A percentile compares a stretch with the other conserved stretches of the same genome.
Evolutionary conservation across 1,140 invertebrate species (phyloP).

Genomic region (Cydia strobilella): DNA sequence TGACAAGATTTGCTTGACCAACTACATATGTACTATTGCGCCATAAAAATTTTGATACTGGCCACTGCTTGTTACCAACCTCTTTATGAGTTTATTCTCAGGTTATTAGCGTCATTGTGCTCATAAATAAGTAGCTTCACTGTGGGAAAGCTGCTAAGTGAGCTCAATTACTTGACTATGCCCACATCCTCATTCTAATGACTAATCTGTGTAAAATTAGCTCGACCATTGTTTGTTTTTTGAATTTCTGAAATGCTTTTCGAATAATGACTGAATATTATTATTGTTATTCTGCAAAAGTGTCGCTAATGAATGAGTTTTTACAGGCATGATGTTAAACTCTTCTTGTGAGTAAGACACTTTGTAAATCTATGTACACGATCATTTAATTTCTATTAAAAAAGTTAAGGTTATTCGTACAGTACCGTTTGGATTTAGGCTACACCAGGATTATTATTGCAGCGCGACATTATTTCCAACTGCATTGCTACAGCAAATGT

Average conservation of each 20-base stretch:
- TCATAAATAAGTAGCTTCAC: background rate
- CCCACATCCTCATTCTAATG: background rate
- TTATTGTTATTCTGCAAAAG: background rate
- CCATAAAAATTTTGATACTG: background rate
- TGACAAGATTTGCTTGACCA: too few species aligned
- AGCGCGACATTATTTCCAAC: too few species aligned
- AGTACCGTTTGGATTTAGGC: too few species aligned
- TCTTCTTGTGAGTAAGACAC: background rate
- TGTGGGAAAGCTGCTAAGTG: background rate
- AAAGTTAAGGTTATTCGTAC: too few species aligned
- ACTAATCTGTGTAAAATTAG: background rate
- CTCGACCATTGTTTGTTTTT: slow-evolving; percentile 1
- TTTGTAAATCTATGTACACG: background rate
- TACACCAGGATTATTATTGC: too few species aligned
- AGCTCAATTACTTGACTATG: background rate
- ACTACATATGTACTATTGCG: too few species aligned
- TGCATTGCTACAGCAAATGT: too few species aligned
- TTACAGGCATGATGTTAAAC: background rate
- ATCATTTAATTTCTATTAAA: too few species aligned
- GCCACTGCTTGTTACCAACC: background rate
- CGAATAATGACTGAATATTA: background rate
- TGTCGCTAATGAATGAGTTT: background rate
- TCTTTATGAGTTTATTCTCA: background rate
- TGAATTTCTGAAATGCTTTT: background rate
- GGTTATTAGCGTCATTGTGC: background rate